These are phyloP conservation scores for Odontamblyopus rebecca DNA, from an alignment of 2,797 vertebrate genomes.

Conservation along the genomic window DNA sequence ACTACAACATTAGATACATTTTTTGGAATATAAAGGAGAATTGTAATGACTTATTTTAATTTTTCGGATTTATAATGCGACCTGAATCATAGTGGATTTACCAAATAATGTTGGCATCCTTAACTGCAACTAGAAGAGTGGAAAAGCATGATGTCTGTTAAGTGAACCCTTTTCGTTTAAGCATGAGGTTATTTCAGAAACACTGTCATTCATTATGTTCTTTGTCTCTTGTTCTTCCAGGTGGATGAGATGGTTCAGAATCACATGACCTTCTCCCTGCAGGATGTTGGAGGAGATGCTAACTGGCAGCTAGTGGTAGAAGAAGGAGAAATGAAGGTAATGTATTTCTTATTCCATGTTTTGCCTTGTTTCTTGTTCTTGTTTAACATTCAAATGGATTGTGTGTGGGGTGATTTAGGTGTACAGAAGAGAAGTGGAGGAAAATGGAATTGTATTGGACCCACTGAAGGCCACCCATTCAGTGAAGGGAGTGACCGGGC, in stretches of 20 bases:
- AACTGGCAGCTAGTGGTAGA: constrained; percentile 99
- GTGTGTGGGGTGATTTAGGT: constrained; percentile 75
- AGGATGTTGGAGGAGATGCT: constrained; percentile 96
- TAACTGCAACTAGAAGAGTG: not conserved
- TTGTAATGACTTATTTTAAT: not conserved
- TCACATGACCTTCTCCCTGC: constrained; percentile 95
- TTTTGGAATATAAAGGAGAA: not conserved
- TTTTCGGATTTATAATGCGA: not conserved
- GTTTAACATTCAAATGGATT: not conserved
- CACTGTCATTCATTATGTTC: not conserved
- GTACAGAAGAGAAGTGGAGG: constrained; percentile 96
- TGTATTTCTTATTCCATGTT: not conserved
- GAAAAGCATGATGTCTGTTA: not conserved
- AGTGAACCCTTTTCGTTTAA: not conserved
- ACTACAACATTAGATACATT: not conserved
- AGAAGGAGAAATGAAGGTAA: constrained; percentile 98
- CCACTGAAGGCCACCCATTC: constrained; percentile 95
- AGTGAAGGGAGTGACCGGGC: constrained; percentile 94
- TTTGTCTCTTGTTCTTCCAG: constrained; percentile 59
- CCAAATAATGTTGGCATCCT: not conserved
- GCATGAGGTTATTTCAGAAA: not conserved
- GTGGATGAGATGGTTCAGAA: constrained; percentile 96
- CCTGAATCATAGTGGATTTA: not conserved
- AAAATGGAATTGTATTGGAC: constrained; percentile 95
- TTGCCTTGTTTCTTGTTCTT: not conserved